These are phyloP conservation scores for Ellobius talpinus DNA, from an alignment of 2,113 vertebrate genomes.

Conservation along the genomic window DNA sequence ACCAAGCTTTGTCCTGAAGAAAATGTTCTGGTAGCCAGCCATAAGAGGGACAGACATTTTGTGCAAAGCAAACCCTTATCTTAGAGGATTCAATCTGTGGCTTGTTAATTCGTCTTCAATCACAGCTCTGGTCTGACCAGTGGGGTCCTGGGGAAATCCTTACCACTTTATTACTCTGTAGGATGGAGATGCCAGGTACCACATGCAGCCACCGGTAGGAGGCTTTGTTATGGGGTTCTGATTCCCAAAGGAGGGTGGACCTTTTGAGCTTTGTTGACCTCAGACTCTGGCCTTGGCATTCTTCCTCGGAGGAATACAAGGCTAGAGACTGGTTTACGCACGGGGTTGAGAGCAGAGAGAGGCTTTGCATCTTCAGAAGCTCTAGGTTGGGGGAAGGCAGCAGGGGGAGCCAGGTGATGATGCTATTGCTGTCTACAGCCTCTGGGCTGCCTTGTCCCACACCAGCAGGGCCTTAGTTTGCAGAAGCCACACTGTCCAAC, in stretches of 20 bases:
- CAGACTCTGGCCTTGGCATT: neutral
- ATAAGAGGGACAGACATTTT: neutral
- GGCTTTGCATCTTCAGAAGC: neutral
- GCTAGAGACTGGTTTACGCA: neutral
- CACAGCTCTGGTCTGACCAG: neutral
- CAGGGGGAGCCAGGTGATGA: neutral
- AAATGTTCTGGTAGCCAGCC: neutral
- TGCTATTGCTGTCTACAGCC: neutral
- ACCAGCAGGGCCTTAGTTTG: neutral
- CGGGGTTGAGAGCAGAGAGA: neutral
- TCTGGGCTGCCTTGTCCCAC: neutral
- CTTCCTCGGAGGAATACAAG: neutral
- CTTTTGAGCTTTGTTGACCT: neutral
- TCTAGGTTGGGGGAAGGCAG: neutral
- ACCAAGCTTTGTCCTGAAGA: neutral
- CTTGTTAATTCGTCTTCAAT: slow-evolving; percentile 32
- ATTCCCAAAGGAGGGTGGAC: neutral
- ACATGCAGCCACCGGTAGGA: neutral
- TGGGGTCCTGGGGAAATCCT: neutral
- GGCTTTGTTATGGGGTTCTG: neutral
- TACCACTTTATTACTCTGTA: neutral
- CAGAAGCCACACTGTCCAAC: neutral
- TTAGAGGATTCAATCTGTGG: neutral
- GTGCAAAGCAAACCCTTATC: neutral
- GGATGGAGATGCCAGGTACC: neutral